Evolutionary conservation across 2,888 invertebrate species (phyloP).

Genomic region (Chrysolina americana): DNA sequence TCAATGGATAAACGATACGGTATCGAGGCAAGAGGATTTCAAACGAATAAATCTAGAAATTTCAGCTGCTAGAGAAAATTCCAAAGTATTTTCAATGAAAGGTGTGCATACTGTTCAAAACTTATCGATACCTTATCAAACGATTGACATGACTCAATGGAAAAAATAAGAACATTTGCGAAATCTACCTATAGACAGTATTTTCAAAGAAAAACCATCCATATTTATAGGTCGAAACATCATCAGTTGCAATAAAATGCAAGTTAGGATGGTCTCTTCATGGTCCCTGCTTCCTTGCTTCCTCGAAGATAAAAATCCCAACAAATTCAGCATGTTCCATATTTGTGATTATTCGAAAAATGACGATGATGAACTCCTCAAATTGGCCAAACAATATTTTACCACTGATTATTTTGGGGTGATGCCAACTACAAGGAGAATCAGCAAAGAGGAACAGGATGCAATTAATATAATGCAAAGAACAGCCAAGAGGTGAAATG

Average conservation of each 20-base stretch:
- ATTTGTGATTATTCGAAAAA: slow-evolving; percentile 2
- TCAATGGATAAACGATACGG: background rate
- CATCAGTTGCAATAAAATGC: slow-evolving; percentile 1
- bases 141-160: background rate
- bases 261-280: slow-evolving; percentile 4
- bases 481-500: background rate
- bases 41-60: background rate
- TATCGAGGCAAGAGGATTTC: background rate
- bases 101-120: slow-evolving; percentile 4
- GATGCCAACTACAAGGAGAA: background rate
- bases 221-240: background rate
- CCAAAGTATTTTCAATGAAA: no score
- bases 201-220: background rate
- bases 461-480: background rate
- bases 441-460: background rate
- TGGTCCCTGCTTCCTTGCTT: background rate
- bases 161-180: background rate
- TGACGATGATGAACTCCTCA: no score
- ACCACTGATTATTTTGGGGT: background rate
- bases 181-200: background rate
- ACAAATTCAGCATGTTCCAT: background rate
- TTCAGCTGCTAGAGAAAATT: slow-evolving; percentile 4
- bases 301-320: background rate
- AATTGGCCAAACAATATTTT: no score
- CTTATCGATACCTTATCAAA: background rate